Evolutionary conservation across 2,888 invertebrate genomes (phyloP), one percentile per base, ranked within the genome.

Genomic region (Agrotis segetum): DNA sequence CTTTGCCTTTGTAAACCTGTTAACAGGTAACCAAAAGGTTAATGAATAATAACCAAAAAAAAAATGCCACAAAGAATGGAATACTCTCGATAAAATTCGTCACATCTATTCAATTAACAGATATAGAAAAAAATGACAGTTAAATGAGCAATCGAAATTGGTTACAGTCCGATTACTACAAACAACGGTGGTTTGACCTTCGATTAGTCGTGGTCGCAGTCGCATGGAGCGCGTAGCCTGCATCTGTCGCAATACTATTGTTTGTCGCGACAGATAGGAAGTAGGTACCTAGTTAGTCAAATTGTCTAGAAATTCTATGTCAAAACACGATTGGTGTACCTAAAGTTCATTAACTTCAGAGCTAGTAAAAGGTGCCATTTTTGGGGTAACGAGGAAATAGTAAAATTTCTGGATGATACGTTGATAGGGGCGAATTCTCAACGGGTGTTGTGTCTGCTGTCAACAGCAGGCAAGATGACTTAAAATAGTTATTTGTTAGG

Each of bases 111-210:
- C 61, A 75, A 65, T 65, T 80, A 77, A 29, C 14, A 19, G 14
- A n/a, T 11, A 56, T 13, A 50, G 16, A 50, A 56, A 74, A 67
- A 79, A 47, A 4, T 13, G 11, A 3, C 40, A 55, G 14, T 13
- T 58, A 78, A 81, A 77, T 79, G 46, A 74, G 58, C 59, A 63
- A 62, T 75, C 44, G 70, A 58, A 69, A 85, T 85, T 78, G 56
- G 86, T 85, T 71, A 76, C 83, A 85, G 78, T 86, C 83, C 78
- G 67, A 71, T 81, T 79, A 67, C 16, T 73, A 71, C 74, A 77
- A 84, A 83, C 81, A 82, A 81, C 62, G 17, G 67, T 44, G 19
- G 58, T 49, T 62, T 71, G 86, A 74, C 88, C 87, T 86, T 85
- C 80, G 55, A 81, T 86, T 82, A 2, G 85, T 77, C 71, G 70